phyloP scores from a whole-genome alignment of 2,113 vertebrate species.

The Mastomys natalensis region DNA sequence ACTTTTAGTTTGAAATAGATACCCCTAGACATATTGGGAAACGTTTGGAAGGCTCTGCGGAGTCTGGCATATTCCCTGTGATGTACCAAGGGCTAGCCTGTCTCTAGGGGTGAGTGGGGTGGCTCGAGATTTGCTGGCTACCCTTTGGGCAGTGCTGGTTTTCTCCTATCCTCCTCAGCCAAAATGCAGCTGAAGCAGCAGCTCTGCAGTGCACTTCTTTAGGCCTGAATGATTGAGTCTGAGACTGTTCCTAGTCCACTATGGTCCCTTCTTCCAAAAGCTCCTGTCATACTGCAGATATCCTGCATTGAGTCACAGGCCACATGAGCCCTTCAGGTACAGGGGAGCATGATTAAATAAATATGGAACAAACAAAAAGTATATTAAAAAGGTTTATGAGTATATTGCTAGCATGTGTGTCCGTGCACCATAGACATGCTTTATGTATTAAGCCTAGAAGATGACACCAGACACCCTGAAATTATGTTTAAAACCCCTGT shows the following conservation, averaged over 20 bases:
- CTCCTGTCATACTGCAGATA: background rate
- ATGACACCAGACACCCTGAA: background rate
- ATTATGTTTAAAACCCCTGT: background rate
- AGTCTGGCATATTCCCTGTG: background rate
- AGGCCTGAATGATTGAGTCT: background rate
- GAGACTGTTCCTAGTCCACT: background rate
- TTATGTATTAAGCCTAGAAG: background rate
- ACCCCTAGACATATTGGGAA: background rate
- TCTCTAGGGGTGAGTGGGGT: background rate
- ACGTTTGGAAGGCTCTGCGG: background rate
- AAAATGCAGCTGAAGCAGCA: background rate
- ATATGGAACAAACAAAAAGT: background rate
- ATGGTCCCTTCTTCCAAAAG: background rate
- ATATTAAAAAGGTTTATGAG: background rate
- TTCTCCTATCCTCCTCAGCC: background rate
- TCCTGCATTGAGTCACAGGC: background rate
- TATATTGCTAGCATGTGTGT: background rate
- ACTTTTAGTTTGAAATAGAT: background rate
- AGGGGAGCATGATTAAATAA: background rate
- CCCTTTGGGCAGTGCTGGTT: background rate
- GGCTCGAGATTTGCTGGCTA: background rate
- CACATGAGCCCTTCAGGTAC: background rate
- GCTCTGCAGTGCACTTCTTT: background rate
- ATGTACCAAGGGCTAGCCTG: background rate
- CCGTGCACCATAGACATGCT: background rate